phyloP scores from a whole-genome alignment of 1,140 invertebrate species.

The Drosophila ogumai region DNA sequence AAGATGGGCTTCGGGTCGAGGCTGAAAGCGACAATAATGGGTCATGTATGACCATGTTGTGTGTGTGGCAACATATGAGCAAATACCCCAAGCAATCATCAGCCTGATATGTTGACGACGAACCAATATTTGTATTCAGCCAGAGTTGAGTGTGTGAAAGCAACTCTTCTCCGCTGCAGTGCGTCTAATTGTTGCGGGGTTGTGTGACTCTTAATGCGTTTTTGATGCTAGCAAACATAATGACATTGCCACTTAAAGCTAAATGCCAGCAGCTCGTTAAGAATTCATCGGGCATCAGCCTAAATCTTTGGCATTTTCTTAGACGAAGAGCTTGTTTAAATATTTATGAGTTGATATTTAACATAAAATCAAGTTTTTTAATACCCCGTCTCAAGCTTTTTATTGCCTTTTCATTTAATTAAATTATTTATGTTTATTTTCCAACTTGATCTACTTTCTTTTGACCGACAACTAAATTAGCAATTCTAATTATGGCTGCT shows the following conservation, averaged over 20 bases:
- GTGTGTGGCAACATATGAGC: slow-evolving; percentile 41
- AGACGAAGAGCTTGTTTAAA: background rate
- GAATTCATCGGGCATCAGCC: slow-evolving; percentile 37
- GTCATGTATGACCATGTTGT: slow-evolving; percentile 19
- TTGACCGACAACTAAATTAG: slow-evolving; percentile 42
- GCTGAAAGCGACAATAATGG: slow-evolving; percentile 31
- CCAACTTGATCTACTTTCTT: slow-evolving; percentile 12
- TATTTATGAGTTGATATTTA: no score
- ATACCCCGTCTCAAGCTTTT: background rate
- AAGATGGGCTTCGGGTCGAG: slow-evolving; percentile 10
- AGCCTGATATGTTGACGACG: slow-evolving; percentile 52
- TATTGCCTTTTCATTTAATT: slow-evolving; percentile 36
- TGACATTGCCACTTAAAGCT: slow-evolving; percentile 17
- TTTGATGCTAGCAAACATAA: slow-evolving; percentile 46
- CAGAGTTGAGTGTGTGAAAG: slow-evolving; percentile 21
- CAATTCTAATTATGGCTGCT: slow-evolving; percentile 54
- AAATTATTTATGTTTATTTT: slow-evolving; percentile 23
- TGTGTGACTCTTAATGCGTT: slow-evolving; percentile 56
- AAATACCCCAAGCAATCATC: slow-evolving; percentile 51
- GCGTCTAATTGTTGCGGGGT: slow-evolving; percentile 45
- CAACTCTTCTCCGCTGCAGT: slow-evolving; percentile 10
- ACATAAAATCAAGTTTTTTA: slow-evolving; percentile 6
- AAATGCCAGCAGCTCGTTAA: background rate
- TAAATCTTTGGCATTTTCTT: slow-evolving; percentile 1
- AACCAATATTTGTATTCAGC: slow-evolving; percentile 61